Evolutionary conservation across 2,797 vertebrate genomes (phyloP).

Genomic region (Falco peregrinus): DNA sequence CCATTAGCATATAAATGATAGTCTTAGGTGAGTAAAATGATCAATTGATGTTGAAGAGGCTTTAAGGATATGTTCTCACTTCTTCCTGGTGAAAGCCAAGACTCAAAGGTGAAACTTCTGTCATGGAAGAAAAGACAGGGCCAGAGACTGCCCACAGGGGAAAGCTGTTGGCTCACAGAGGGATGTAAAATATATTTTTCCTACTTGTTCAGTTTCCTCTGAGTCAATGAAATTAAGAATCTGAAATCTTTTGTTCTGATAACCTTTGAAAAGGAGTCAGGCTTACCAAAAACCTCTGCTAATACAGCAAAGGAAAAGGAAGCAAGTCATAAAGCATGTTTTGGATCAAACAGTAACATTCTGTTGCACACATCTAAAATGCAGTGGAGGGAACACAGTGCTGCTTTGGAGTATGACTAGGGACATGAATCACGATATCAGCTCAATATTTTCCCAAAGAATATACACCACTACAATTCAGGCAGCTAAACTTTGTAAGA

Average conservation of each 20-base stretch:
- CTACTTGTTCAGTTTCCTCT: neutral
- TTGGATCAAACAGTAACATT: slow-evolving; percentile 51
- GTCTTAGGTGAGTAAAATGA: neutral
- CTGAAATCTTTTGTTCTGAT: neutral
- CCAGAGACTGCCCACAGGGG: neutral
- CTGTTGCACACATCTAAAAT: slow-evolving; percentile 31
- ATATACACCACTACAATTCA: slow-evolving; percentile 14
- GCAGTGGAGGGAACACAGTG: slow-evolving; percentile 27
- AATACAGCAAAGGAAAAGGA: neutral
- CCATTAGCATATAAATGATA: neutral
- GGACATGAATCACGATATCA: slow-evolving; percentile 24
- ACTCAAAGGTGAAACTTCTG: neutral
- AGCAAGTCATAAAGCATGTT: slow-evolving; percentile 18
- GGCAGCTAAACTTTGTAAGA: slow-evolving; percentile 1
- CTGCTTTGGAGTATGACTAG: slow-evolving; percentile 3
- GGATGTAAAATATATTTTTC: neutral
- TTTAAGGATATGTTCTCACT: neutral
- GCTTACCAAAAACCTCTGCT: slow-evolving; percentile 15
- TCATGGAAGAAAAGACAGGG: neutral
- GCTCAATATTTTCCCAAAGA: slow-evolving; percentile 55
- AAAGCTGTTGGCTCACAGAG: neutral
- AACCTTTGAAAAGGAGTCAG: neutral
- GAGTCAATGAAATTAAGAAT: neutral
- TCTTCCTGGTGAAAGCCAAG: neutral
- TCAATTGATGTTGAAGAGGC: neutral